Percentiles rank a stretch among this genome's conserved stretches.
phyloP scores from a whole-genome alignment of 2,797 vertebrate species.

The Mycteria americana region DNA sequence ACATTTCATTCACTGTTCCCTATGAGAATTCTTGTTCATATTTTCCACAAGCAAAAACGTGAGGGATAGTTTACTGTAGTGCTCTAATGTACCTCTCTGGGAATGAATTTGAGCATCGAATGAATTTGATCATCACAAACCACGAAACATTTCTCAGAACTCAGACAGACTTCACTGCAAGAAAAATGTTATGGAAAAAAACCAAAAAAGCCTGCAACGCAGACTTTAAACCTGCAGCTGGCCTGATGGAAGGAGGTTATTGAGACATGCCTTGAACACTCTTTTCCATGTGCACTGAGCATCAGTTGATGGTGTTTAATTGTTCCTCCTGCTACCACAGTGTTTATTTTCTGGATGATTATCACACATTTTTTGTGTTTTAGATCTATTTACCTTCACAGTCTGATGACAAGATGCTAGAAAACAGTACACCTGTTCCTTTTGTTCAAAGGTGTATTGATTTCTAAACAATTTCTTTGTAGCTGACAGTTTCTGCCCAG shows the following conservation, averaged over 20 bases:
- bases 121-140: neutral
- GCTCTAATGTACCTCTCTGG: neutral
- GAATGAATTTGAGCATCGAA: too few relatives aligned
- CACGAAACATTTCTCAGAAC: constrained; percentile 1
- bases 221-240: neutral
- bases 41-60: neutral
- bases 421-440: neutral
- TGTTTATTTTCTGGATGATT: neutral
- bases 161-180: neutral
- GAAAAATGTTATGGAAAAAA: neutral
- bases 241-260: neutral
- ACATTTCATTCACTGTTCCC: neutral
- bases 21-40: neutral
- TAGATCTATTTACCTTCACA: neutral
- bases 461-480: neutral
- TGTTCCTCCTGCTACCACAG: neutral
- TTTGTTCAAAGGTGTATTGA: neutral
- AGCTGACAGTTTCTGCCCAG: neutral
- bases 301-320: neutral
- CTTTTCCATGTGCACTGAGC: neutral
- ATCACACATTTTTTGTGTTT: neutral
- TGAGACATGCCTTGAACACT: neutral
- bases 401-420: neutral
- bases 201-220: accelerated
- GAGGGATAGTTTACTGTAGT: neutral